Conservation (phyloP, 2,113 vertebrate genomes). For the Psittacula cyanocephala region DNA sequence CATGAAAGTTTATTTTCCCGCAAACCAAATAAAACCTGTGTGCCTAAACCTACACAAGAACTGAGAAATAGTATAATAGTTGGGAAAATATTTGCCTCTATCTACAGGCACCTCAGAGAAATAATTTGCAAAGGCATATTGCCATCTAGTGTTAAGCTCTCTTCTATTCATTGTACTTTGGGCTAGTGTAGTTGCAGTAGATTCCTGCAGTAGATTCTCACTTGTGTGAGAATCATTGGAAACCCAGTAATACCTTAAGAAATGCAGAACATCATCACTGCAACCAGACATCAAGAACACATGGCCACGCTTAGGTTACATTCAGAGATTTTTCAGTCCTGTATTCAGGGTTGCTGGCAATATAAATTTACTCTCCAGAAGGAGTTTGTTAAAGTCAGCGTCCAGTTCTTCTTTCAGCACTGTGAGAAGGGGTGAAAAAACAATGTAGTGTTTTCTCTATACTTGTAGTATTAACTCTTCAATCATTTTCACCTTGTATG, state of each 20-base stretch:
- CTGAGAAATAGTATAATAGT: neutral
- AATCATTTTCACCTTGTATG: neutral
- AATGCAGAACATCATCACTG: neutral
- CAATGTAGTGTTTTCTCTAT: neutral
- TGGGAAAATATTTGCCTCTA: neutral
- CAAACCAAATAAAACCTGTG: neutral
- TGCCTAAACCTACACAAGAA: neutral
- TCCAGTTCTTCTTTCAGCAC: neutral
- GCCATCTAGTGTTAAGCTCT: conserved; percentile 58
- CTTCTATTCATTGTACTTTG: neutral
- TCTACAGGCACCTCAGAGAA: neutral
- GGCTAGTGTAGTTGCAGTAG: neutral
- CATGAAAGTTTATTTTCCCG: neutral
- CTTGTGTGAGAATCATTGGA: neutral
- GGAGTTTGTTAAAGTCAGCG: neutral
- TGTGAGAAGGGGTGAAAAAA: neutral
- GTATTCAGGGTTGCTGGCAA: neutral
- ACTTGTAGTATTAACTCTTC: neutral
- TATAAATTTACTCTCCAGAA: neutral
- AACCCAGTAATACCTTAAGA: neutral
- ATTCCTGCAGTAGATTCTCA: neutral
- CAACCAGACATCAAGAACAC: neutral
- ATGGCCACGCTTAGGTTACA: neutral
- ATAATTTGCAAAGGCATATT: conserved; percentile 13
- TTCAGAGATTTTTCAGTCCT: neutral